These are phyloP conservation scores for Nasalis larvatus DNA, from an alignment of 2,113 vertebrate species.

Conservation along the genomic window DNA sequence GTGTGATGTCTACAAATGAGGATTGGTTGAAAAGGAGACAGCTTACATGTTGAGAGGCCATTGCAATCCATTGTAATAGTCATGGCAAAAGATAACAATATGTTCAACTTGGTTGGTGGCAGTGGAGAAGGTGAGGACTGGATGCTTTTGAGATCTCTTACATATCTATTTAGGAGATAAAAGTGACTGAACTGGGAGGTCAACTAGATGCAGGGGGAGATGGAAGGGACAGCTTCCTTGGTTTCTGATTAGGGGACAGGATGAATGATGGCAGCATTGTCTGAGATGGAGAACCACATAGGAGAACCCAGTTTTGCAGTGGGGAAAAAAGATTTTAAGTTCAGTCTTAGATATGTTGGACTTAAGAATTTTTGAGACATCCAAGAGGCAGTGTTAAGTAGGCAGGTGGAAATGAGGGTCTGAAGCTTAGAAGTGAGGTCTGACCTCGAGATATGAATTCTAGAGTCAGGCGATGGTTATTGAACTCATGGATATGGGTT, in stretches of 20 bases:
- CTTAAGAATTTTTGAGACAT: not conserved
- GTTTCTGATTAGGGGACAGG: not conserved
- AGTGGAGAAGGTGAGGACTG: not conserved
- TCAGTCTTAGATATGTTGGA: not conserved
- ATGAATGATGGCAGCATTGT: not conserved
- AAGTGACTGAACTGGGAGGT: not conserved
- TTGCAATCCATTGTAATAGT: not conserved
- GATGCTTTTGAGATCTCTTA: not conserved
- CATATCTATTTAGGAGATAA: not conserved
- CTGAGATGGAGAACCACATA: not conserved
- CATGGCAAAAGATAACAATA: not conserved
- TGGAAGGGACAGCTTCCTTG: not conserved
- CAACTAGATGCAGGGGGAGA: not conserved
- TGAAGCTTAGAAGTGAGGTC: not conserved
- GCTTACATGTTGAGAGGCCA: not conserved
- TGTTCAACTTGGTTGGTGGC: not conserved
- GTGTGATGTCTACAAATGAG: not conserved
- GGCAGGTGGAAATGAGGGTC: not conserved
- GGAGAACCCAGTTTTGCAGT: not conserved
- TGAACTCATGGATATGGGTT: not conserved
- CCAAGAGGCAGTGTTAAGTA: not conserved
- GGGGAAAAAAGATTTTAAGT: not conserved
- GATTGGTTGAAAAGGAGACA: not conserved
- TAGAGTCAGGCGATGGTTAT: not conserved
- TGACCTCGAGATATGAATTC: not conserved